These are phyloP conservation scores for Pipra filicauda DNA, from an alignment of 2,113 vertebrate species.

Conservation along the genomic window DNA sequence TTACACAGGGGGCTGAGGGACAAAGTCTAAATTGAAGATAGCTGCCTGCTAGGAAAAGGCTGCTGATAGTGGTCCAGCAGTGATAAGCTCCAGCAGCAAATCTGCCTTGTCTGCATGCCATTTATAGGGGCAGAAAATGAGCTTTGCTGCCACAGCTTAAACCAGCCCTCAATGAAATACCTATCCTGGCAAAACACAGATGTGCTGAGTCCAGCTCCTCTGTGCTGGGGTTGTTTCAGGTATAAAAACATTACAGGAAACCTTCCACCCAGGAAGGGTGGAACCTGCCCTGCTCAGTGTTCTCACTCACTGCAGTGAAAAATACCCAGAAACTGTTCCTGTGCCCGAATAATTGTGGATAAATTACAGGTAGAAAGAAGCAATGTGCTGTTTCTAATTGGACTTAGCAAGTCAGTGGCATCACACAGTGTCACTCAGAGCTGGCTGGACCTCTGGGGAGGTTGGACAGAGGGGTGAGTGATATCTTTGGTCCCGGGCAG, in stretches of 20 bases:
- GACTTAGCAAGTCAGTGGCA: not conserved
- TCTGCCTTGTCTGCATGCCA: not conserved
- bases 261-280: not conserved
- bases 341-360: not conserved
- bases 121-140: constrained; percentile 30
- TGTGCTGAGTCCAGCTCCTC: not conserved
- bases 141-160: constrained; percentile 17
- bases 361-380: not conserved
- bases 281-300: not conserved
- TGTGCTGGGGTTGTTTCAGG: not conserved
- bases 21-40: not conserved
- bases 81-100: not conserved
- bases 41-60: not conserved
- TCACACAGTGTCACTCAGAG: accelerated
- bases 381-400: not conserved
- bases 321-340: not conserved
- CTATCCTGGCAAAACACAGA: not conserved
- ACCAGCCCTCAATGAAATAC: not conserved
- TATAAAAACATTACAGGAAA: not conserved
- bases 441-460: not conserved
- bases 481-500: no score
- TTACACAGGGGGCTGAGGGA: not conserved
- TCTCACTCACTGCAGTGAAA: not conserved
- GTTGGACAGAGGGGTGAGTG: accelerated
- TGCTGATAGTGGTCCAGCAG: not conserved